Evolutionary conservation across 2,888 invertebrate genomes (phyloP).

Genomic region (Noctua pronuba): DNA sequence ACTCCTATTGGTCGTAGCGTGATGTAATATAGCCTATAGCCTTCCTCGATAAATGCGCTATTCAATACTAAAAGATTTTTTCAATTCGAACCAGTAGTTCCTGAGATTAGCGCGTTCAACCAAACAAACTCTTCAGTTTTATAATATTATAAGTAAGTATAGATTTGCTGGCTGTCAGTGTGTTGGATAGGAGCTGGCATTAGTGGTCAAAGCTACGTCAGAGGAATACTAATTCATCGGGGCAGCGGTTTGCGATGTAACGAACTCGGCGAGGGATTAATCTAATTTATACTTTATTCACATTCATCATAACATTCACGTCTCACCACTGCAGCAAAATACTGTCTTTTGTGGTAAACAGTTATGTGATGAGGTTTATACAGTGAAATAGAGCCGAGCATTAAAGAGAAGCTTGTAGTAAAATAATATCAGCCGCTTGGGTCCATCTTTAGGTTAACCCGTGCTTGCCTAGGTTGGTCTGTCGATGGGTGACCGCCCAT

Average conservation of each 20-base stretch:
- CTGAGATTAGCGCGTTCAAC: too few relatives aligned
- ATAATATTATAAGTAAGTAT: too few relatives aligned
- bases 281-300: constrained; percentile 58
- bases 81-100: too few relatives aligned
- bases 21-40: too few relatives aligned
- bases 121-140: too few relatives aligned
- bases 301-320: constrained; percentile 46
- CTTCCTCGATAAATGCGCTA: too few relatives aligned
- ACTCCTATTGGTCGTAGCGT: too few relatives aligned
- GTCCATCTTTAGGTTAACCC: too few relatives aligned
- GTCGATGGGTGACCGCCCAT: too few relatives aligned
- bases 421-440: too few relatives aligned
- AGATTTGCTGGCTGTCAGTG: constrained; percentile 22
- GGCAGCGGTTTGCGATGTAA: constrained; percentile 48
- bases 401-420: not conserved
- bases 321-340: constrained; percentile 14
- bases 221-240: constrained; percentile 59
- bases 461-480: too few relatives aligned
- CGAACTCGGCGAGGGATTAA: constrained; percentile 56
- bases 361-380: constrained; percentile 2
- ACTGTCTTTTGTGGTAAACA: constrained; percentile 5
- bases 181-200: constrained; percentile 40
- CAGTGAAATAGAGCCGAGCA: constrained; percentile 1
- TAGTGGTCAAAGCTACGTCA: constrained; percentile 52
- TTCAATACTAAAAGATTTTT: too few relatives aligned